These are phyloP conservation scores for Oscheius sp. DNA, from an alignment of 2,888 invertebrate genomes.

Conservation along the genomic window DNA sequence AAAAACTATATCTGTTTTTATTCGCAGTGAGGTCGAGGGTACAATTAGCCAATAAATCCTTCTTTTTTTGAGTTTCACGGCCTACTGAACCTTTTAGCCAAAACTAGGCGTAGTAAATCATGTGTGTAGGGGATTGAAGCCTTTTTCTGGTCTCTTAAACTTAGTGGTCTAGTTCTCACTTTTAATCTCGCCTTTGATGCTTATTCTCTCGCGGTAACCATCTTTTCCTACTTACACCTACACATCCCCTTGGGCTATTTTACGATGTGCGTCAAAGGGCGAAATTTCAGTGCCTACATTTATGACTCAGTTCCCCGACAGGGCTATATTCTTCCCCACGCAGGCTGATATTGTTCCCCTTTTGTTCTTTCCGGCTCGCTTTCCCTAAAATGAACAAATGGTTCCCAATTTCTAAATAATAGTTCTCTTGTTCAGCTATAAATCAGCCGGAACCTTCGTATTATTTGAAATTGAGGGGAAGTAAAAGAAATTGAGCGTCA, in stretches of 20 bases:
- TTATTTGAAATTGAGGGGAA: too few species aligned
- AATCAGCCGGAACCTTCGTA: too few species aligned
- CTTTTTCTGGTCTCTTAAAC: background rate
- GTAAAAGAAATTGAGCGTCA: too few species aligned
- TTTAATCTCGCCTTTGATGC: background rate
- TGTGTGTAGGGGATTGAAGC: background rate
- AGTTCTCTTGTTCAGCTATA: too few species aligned
- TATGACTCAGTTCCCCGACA: conserved; percentile 30
- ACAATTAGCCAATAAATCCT: conserved; percentile 2
- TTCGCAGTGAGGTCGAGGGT: too few species aligned
- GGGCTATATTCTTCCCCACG: conserved; percentile 10
- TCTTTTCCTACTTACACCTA: background rate
- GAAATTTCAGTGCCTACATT: conserved; percentile 25
- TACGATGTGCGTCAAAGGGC: conserved; percentile 32
- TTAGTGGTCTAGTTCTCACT: too few species aligned
- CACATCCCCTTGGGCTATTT: conserved; percentile 1
- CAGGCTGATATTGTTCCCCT: background rate
- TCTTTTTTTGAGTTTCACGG: conserved; percentile 23
- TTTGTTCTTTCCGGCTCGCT: background rate
- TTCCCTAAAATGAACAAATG: background rate
- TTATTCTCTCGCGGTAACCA: background rate
- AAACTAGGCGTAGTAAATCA: conserved; percentile 25
- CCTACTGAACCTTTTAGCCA: conserved; percentile 14
- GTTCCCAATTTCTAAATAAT: background rate
- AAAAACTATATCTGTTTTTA: too few species aligned